Base-by-base conservation (phyloP, 2,888 invertebrate genomes). In the Lepidonotus clava region DNA sequence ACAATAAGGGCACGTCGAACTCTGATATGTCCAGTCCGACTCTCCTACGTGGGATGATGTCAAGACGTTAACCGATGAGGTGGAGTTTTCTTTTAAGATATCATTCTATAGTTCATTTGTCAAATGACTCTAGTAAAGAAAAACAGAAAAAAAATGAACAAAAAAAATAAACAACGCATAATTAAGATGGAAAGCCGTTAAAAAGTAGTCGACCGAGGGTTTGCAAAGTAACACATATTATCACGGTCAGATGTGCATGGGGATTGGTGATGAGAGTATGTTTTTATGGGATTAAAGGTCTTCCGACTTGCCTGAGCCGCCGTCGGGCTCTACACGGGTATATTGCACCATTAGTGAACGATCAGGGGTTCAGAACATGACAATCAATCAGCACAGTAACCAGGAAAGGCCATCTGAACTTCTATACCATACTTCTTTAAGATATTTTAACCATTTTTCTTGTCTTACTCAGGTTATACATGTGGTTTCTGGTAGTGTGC, bases 301-400 rank as follows among this genome's bases (percentile, higher is more conserved):
- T 40, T 76, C 18, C 51, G 14, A 21, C 51, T 14, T 11, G 76
- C 76, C 76, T 40, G 40, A 76, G 40, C 76, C 38, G 34, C 36
- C 2, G 24, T 11, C 18, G 46, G 77, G 80, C 80, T 46, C 80
- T 40, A 80, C 80, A 80, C 80, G 41, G 80, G 46, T 46, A 80
- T 80, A 80, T 80, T 80, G 80, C 80, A 80, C 80, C 80, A 80
- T 46, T 80, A 80, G 80, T 80, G 80, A 80, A 80, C 80, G 80
- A 80, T 80, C 80, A 32, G 80, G 46, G 80, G 46, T n/a, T 80
- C 24, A 34, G 46, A 80, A 80, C 46, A 80, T 41, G 21, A 80
- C 80, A 80, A 41, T 71, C 61, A 76, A 40, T 80, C 80, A 80
- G 80, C 80, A 80, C 46, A 80, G 51, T 28, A 41, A 41, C 80